These are phyloP conservation scores for human (Homo sapiens) DNA, from an alignment of 2,113 vertebrate genomes.

Conservation along the genomic window DNA sequence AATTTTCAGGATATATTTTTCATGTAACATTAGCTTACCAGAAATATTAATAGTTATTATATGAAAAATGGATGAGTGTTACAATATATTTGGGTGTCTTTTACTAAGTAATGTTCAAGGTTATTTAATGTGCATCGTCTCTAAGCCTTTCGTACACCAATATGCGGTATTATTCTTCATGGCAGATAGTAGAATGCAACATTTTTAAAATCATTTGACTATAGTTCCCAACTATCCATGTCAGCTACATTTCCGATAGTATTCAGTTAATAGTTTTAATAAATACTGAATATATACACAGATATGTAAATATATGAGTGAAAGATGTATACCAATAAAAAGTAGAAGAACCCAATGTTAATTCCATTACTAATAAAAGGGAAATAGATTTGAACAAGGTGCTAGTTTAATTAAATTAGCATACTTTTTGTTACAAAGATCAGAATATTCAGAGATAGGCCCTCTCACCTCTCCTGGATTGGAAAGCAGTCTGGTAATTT, in stretches of 20 bases:
- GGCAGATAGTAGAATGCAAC: background rate
- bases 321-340: background rate
- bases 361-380: background rate
- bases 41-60: background rate
- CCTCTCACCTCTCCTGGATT: background rate
- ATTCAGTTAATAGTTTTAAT: background rate
- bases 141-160: background rate
- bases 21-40: background rate
- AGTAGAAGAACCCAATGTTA: background rate
- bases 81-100: background rate
- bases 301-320: background rate
- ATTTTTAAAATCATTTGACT: background rate
- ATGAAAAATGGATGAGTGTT: background rate
- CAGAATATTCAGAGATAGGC: background rate
- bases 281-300: background rate
- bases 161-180: background rate
- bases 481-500: background rate
- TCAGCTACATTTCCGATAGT: background rate
- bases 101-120: background rate
- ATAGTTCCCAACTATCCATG: background rate
- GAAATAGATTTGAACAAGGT: background rate
- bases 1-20: background rate
- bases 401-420: background rate
- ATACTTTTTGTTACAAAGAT: background rate
- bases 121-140: background rate